Evolutionary conservation across 2,113 vertebrate genomes (phyloP), one percentile per base, ranked within the genome.

Genomic region (Pampusana beccarii): DNA sequence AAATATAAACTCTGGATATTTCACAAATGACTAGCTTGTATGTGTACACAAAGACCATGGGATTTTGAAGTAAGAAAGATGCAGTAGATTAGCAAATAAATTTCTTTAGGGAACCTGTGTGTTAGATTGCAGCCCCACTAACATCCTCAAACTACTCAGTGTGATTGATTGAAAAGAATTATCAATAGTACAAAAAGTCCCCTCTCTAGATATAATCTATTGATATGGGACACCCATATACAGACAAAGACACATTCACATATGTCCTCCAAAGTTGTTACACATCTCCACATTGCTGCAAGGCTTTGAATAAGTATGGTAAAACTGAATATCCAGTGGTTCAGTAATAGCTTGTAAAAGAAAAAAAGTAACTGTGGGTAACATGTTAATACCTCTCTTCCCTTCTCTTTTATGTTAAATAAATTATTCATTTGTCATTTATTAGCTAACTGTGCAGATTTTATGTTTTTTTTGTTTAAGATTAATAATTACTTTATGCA

Each of bases 401-500:
- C 38, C 2, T 91, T 88, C 60, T 62, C 31, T 92, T 90, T 70
- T 86, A 92, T 50, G 15, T 40, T 79, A 34, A 88, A 91, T 94
- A 54, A 93, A 95, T 94, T 95, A 93, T 95, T 96, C 9, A 92
- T 92, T 84, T 95, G n/a, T 44, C 48, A 80, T 93, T 93, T 95
- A 93, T 88, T 85, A 92, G 46, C 75, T 91, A 97, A 86, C 62
- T 86, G 69, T 95, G 77, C 38, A 82, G 86, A 93, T 86, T 91
- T 88, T 29, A 82, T 61, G 16, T 5, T 33, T 71, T 86, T 86
- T 5, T 33, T 71, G 84, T 86, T 86, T 46, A 72, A 65, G 80
- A 91, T 79, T 60, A 92, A 57, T 67, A 88, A 88, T 85, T 92
- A 80, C 53, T 92, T 87, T 81, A 50, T 81, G 33, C 28, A 82